Conservation (phyloP, 2,797 vertebrate genomes). For the Chaetophractus vellerosus region DNA sequence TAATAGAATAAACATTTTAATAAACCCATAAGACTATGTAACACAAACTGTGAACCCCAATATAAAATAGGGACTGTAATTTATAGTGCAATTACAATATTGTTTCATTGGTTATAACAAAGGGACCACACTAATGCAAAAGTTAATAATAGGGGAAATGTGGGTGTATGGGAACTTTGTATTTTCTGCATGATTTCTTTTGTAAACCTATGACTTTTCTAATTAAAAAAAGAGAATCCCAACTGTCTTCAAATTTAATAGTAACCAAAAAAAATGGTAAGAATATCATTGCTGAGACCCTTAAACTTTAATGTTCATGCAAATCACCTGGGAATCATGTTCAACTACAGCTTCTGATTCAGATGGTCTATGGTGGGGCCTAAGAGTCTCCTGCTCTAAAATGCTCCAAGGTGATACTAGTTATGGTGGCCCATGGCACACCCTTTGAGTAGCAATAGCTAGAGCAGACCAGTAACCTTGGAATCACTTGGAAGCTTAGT, state of each 20-base stretch:
- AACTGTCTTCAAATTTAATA: neutral
- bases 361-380: neutral
- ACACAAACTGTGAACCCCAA: no score
- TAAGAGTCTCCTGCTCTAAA: constrained; percentile 12
- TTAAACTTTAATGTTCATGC: constrained; percentile 20
- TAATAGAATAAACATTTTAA: no score
- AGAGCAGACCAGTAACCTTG: neutral
- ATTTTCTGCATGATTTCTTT: no score
- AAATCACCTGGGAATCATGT: neutral
- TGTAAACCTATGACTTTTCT: no score
- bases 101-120: no score
- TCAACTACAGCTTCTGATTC: neutral
- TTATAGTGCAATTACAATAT: no score
- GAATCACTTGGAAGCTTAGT: neutral
- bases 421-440: neutral
- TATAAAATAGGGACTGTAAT: no score
- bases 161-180: no score
- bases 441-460: neutral
- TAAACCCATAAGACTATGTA: no score
- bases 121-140: no score
- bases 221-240: neutral
- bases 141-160: no score
- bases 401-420: neutral
- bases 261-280: neutral
- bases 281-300: neutral